A percentile compares a stretch with the other conserved stretches of the same genome.
Conservation (phyloP, 2,888 invertebrate species). For the Volucella zonaria region DNA sequence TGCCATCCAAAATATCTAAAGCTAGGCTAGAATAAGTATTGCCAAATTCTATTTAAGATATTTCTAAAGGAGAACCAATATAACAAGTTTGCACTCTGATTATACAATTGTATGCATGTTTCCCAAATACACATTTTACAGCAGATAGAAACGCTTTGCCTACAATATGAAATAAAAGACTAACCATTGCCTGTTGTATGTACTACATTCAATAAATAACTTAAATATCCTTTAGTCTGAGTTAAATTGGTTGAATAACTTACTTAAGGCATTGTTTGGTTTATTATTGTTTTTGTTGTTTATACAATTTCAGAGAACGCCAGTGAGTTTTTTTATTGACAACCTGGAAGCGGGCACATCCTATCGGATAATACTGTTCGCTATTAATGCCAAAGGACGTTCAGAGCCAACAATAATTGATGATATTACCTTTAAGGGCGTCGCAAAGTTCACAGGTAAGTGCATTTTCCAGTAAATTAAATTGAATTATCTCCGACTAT, state of each 20-base stretch:
- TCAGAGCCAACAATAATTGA: slow-evolving; percentile 93
- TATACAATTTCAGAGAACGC: slow-evolving; percentile 78
- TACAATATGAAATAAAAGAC: no score
- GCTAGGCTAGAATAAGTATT: no score
- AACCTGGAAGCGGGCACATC: slow-evolving; percentile 89
- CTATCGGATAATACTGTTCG: slow-evolving; percentile 92
- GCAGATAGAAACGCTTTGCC: no score
- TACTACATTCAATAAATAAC: slow-evolving; percentile 7
- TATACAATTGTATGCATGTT: no score
- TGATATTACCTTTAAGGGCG: slow-evolving; percentile 92
- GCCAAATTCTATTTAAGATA: no score
- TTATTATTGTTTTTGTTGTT: background rate
- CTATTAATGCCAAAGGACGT: slow-evolving; percentile 93
- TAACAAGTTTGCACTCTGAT: no score
- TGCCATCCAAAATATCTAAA: no score
- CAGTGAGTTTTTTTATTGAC: slow-evolving; percentile 81
- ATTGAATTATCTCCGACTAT: slow-evolving; percentile 55
- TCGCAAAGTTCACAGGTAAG: slow-evolving; percentile 93
- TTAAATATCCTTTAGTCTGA: background rate
- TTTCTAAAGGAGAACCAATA: no score
- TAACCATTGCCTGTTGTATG: background rate
- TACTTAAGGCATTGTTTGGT: slow-evolving; percentile 6
- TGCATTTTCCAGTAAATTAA: slow-evolving; percentile 72
- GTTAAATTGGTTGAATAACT: slow-evolving; percentile 11
- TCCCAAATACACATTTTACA: no score